phyloP scores from a whole-genome alignment of 2,113 vertebrate genomes.

The Chlorodrepanis virens region DNA sequence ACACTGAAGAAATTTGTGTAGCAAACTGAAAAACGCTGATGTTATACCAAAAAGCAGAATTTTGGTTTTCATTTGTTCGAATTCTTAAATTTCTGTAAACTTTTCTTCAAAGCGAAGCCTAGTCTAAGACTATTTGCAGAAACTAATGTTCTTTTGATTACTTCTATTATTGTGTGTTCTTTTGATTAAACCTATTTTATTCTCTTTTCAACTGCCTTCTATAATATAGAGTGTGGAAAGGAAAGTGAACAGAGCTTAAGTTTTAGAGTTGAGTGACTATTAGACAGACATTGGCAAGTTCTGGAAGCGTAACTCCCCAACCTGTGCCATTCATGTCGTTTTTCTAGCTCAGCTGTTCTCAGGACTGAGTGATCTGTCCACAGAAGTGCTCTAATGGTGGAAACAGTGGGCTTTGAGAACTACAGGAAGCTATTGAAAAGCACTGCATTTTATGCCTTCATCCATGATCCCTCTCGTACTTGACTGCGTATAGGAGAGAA shows the following conservation, averaged over 20 bases:
- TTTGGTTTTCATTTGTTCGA: not conserved
- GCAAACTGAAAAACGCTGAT: not conserved
- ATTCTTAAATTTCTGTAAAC: not conserved
- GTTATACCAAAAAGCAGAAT: not conserved
- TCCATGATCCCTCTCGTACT: not conserved
- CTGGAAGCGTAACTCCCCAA: not conserved
- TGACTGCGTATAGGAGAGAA: not conserved
- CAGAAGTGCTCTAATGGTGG: not conserved
- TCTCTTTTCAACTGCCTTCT: not conserved
- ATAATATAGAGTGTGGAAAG: fast-evolving
- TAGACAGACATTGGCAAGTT: not conserved
- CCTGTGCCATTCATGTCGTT: not conserved
- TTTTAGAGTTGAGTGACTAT: not conserved
- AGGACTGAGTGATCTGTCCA: not conserved
- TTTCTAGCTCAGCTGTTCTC: not conserved
- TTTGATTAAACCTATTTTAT: not conserved
- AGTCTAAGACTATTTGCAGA: not conserved
- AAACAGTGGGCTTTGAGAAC: not conserved
- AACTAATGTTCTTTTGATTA: not conserved
- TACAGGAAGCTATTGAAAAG: not conserved
- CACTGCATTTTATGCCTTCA: not conserved
- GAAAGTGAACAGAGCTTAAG: not conserved
- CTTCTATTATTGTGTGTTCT: not conserved
- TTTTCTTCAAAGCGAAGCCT: not conserved
- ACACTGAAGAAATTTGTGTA: not conserved